Conservation (phyloP, 2,113 vertebrate genomes). For the Mormyrus lacerda region DNA sequence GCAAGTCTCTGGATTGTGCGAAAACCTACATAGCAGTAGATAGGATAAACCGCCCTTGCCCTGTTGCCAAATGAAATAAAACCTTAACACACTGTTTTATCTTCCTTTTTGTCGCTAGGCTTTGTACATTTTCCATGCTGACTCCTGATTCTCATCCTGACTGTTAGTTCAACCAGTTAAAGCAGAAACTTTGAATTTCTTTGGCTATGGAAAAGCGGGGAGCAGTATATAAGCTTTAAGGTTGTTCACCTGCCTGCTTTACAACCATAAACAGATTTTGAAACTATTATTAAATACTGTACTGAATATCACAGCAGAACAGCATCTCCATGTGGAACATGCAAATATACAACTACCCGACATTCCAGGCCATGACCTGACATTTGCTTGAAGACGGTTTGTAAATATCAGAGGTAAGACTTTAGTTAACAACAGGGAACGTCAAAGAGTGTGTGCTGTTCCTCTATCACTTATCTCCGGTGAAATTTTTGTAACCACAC, state of each 20-base stretch:
- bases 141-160: not conserved
- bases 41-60: not conserved
- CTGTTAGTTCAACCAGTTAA: not conserved
- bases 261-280: not conserved
- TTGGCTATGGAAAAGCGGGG: not conserved
- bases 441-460: not conserved
- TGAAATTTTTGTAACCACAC: not conserved
- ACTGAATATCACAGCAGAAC: not conserved
- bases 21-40: not conserved
- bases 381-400: not conserved
- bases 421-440: not conserved
- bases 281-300: not conserved
- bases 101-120: not conserved
- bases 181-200: not conserved
- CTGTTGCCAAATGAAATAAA: not conserved
- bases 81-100: not conserved
- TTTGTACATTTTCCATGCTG: conserved; percentile 13
- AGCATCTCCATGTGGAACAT: not conserved
- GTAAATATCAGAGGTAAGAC: not conserved
- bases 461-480: no score
- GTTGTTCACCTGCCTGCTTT: not conserved
- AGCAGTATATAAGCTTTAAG: not conserved
- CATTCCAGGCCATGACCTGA: not conserved
- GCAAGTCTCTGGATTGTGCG: not conserved
- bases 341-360: not conserved